phyloP scores from a whole-genome alignment of 2,888 invertebrate species.

The Ceratothoa steindachneri region DNA sequence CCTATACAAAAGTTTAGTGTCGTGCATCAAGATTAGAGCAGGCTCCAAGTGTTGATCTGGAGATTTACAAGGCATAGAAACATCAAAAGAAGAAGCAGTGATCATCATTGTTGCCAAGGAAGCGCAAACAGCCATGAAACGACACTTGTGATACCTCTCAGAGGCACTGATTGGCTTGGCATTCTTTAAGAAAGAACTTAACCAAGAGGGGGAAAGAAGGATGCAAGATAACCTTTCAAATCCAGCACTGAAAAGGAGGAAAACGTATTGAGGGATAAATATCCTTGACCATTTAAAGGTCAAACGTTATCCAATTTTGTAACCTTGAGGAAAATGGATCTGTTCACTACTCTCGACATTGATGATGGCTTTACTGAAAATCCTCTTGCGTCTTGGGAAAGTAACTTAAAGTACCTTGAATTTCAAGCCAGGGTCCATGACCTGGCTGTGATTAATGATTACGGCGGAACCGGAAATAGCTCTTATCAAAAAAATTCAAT shows the following conservation, averaged over 20 bases:
- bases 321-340: background rate
- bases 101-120: background rate
- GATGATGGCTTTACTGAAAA: background rate
- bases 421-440: background rate
- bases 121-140: slow-evolving; percentile 7
- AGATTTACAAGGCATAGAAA: slow-evolving; percentile 9
- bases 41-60: slow-evolving; percentile 8
- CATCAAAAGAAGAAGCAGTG: background rate
- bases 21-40: background rate
- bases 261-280: background rate
- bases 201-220: background rate
- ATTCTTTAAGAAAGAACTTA: background rate
- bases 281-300: background rate
- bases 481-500: too few species aligned
- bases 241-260: background rate
- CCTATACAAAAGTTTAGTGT: background rate
- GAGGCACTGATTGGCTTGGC: slow-evolving; percentile 15
- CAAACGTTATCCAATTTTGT: background rate
- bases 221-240: background rate
- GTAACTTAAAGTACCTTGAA: background rate
- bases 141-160: slow-evolving; percentile 11
- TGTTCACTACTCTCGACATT: background rate
- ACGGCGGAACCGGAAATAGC: too few species aligned
- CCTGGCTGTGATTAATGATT: background rate
- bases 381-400: background rate